Conservation (phyloP, 2,888 invertebrate species). For the Balanococcus diminutus region DNA sequence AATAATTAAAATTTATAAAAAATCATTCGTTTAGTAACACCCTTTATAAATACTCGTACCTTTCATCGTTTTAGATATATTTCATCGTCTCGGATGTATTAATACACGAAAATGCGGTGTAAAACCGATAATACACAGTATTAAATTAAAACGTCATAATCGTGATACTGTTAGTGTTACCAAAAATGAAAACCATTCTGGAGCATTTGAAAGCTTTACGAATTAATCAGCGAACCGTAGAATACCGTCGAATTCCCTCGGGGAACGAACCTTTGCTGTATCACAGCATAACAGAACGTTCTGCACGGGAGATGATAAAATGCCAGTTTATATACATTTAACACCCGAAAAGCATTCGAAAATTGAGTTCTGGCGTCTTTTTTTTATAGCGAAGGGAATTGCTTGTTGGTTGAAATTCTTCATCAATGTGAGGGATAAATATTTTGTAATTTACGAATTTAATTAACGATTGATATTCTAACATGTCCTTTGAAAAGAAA, state of each 20-base stretch:
- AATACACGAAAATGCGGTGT: slow-evolving; percentile 34
- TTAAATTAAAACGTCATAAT: slow-evolving; percentile 41
- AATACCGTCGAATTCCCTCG: slow-evolving; percentile 43
- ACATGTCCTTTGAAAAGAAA: too few relatives aligned
- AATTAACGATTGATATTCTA: too few relatives aligned
- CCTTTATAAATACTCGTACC: neutral
- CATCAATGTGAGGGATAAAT: neutral
- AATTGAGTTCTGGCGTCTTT: slow-evolving; percentile 32
- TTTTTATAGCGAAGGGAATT: neutral
- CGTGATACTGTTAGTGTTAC: slow-evolving; percentile 16
- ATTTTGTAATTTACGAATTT: neutral
- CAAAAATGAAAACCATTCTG: slow-evolving; percentile 28
- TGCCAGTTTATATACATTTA: slow-evolving; percentile 30
- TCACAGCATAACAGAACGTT: slow-evolving; percentile 52
- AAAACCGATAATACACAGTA: slow-evolving; percentile 31
- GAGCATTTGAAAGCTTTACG: neutral
- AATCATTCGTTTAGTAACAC: neutral
- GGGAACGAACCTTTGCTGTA: slow-evolving; percentile 44
- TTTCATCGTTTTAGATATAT: neutral
- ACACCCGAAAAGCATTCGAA: slow-evolving; percentile 33
- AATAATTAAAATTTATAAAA: neutral
- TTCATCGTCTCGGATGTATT: neutral
- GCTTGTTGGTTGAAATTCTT: neutral
- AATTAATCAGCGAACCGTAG: slow-evolving; percentile 48
- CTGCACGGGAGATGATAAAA: slow-evolving; percentile 47